These are phyloP conservation scores for Zapornia atra DNA, from an alignment of 2,113 vertebrate species.

Conservation along the genomic window DNA sequence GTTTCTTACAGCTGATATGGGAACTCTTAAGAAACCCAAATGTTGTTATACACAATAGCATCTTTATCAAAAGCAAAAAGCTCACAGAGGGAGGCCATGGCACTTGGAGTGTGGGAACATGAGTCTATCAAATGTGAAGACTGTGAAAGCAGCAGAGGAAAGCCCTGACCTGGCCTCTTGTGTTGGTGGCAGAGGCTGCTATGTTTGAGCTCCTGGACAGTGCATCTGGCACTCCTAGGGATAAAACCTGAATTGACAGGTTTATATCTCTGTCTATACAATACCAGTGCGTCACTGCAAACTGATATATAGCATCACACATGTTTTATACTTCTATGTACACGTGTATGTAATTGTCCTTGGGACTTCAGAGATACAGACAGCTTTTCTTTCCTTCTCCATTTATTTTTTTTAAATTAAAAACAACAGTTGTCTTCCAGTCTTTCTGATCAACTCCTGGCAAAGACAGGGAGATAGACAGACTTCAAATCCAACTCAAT, in stretches of 20 bases:
- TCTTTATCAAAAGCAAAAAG: slow-evolving; percentile 24
- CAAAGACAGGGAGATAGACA: not conserved
- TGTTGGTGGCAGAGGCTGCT: not conserved
- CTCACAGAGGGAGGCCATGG: not conserved
- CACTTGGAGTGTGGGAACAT: not conserved
- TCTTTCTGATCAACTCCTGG: not conserved
- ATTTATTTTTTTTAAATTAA: not conserved
- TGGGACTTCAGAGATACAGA: not conserved
- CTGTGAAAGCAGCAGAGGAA: slow-evolving; percentile 20
- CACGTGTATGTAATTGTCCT: not conserved
- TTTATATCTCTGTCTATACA: slow-evolving; percentile 22
- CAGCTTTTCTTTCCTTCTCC: not conserved
- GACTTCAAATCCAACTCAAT: not conserved
- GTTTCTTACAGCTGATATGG: not conserved
- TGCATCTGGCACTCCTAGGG: slow-evolving; percentile 32
- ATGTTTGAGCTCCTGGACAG: slow-evolving; percentile 17
- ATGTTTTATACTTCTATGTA: not conserved
- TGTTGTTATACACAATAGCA: not conserved
- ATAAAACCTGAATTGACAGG: slow-evolving; percentile 37
- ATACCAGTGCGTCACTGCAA: not conserved
- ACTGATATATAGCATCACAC: not conserved
- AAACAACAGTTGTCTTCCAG: not conserved
- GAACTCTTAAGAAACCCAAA: slow-evolving; percentile 1
- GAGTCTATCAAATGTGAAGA: not conserved
- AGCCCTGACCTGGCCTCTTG: not conserved